phyloP scores from a whole-genome alignment of 2,113 vertebrate genomes.

The Myrmecobius fasciatus region DNA sequence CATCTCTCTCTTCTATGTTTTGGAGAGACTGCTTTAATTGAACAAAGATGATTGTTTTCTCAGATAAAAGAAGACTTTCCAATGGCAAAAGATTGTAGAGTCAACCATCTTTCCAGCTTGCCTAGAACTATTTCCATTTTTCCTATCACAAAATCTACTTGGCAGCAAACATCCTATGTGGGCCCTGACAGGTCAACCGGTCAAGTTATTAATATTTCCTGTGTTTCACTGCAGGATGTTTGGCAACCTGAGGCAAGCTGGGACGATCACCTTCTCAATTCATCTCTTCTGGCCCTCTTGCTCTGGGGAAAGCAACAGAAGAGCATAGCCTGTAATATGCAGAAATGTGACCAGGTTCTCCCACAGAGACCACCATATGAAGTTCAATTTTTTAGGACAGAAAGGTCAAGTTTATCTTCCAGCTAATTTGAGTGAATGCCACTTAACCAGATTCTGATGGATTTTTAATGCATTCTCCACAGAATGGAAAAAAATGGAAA shows the following conservation, averaged over 20 bases:
- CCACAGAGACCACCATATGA: background rate
- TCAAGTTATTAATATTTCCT: slow-evolving; percentile 1
- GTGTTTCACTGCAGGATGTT: background rate
- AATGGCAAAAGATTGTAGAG: background rate
- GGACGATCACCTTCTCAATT: background rate
- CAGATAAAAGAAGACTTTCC: background rate
- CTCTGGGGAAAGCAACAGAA: background rate
- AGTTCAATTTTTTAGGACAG: background rate
- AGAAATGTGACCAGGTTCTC: background rate
- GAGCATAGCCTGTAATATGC: background rate
- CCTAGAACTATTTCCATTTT: background rate
- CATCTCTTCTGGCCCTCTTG: background rate
- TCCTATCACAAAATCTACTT: background rate
- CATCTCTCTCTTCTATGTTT: background rate
- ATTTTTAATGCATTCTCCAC: background rate
- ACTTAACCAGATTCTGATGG: background rate
- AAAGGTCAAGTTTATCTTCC: background rate
- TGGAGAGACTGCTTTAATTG: background rate
- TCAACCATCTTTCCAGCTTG: background rate
- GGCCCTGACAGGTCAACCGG: background rate
- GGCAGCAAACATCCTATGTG: background rate
- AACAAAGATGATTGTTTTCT: background rate
- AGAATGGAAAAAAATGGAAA: background rate
- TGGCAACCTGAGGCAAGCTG: background rate
- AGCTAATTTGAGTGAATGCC: background rate